A percentile compares a stretch with the other conserved stretches of the same genome.
Evolutionary conservation across 2,797 vertebrate species (phyloP).

Genomic region (Leuciscus waleckii): DNA sequence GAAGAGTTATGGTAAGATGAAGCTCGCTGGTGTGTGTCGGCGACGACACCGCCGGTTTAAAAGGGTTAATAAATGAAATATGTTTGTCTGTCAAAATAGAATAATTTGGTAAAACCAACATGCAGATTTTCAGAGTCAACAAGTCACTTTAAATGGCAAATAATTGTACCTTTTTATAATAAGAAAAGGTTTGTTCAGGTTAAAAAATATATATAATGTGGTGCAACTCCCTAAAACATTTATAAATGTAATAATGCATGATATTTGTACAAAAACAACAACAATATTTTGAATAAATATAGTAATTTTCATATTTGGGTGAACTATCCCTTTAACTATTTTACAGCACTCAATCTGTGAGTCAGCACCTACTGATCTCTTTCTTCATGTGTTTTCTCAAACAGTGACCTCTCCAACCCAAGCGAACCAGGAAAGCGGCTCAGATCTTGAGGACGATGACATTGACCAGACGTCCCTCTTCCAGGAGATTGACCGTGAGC

Average conservation of each 20-base stretch:
- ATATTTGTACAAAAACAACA: background rate
- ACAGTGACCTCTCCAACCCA: slow-evolving; percentile 19
- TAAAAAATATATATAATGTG: background rate
- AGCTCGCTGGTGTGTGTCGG: too few relatives aligned
- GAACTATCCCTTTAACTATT: too few relatives aligned
- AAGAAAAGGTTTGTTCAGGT: background rate
- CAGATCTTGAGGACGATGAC: slow-evolving; percentile 57
- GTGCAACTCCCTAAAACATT: background rate
- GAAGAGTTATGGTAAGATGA: too few relatives aligned
- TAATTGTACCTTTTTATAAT: too few relatives aligned
- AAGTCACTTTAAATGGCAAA: background rate
- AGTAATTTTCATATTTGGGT: too few relatives aligned
- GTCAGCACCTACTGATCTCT: background rate
- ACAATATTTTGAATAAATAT: too few relatives aligned
- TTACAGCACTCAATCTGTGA: background rate
- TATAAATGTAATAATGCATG: background rate
- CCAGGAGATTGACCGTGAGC: slow-evolving; percentile 67
- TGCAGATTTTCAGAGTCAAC: background rate
- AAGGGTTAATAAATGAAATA: background rate
- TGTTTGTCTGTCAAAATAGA: background rate
- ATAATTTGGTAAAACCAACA: background rate
- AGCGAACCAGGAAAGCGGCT: slow-evolving; percentile 33
- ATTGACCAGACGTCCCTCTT: slow-evolving; percentile 66
- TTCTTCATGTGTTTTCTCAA: slow-evolving; percentile 7
- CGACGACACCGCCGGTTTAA: too few relatives aligned